Percentiles rank a stretch among this genome's conserved stretches.
Evolutionary conservation across 2,888 invertebrate species (phyloP).

Genomic region (Melieria omissa): DNA sequence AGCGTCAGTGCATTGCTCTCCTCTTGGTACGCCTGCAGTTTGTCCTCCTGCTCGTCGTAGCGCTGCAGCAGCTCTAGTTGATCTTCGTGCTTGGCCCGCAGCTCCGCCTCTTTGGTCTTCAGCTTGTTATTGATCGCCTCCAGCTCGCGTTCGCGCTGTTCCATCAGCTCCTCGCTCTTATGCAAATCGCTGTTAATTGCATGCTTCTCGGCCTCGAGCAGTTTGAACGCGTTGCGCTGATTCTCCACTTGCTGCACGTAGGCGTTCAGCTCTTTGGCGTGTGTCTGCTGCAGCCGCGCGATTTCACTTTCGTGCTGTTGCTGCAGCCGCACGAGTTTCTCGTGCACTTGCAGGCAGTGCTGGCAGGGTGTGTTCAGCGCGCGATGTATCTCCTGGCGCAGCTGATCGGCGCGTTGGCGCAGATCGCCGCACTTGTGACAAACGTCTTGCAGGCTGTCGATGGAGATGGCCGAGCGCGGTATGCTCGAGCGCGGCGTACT

Average conservation of each 20-base stretch:
- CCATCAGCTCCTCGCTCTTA: slow-evolving; percentile 59
- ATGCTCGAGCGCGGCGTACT: slow-evolving; percentile 44
- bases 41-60: slow-evolving; percentile 51
- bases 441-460: slow-evolving; percentile 69
- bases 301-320: slow-evolving; percentile 65
- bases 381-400: slow-evolving; percentile 61
- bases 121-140: slow-evolving; percentile 50
- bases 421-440: slow-evolving; percentile 72
- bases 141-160: slow-evolving; percentile 61
- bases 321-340: slow-evolving; percentile 65
- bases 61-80: slow-evolving; percentile 52
- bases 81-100: slow-evolving; percentile 52
- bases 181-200: slow-evolving; percentile 57
- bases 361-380: slow-evolving; percentile 65
- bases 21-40: slow-evolving; percentile 48
- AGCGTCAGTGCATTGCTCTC: slow-evolving; percentile 53
- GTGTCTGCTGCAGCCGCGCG: slow-evolving; percentile 63
- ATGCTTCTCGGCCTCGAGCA: slow-evolving; percentile 52
- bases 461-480: slow-evolving; percentile 53
- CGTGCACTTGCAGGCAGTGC: slow-evolving; percentile 68
- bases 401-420: slow-evolving; percentile 69
- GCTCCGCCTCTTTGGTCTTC: slow-evolving; percentile 57
- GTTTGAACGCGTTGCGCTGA: slow-evolving; percentile 51
- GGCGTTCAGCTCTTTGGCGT: slow-evolving; percentile 56
- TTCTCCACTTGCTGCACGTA: slow-evolving; percentile 57